These are phyloP conservation scores for Sprattus sprattus DNA, from an alignment of 2,113 vertebrate genomes.

Conservation along the genomic window DNA sequence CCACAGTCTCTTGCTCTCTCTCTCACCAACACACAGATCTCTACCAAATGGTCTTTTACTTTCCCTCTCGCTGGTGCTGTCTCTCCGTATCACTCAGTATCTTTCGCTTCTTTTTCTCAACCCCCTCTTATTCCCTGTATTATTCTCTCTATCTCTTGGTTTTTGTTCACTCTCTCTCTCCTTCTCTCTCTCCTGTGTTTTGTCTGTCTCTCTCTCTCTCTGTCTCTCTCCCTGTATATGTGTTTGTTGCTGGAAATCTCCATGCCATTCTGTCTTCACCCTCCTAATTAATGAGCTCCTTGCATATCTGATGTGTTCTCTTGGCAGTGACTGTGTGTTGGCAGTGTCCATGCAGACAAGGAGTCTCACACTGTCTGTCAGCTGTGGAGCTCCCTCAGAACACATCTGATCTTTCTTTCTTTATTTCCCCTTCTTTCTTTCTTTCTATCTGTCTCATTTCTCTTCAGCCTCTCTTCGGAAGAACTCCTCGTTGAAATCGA, in stretches of 20 bases:
- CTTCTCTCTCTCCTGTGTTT: not conserved
- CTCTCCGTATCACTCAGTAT: not conserved
- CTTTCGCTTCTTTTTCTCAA: not conserved
- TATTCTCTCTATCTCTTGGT: conserved; percentile 28
- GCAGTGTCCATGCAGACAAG: not conserved
- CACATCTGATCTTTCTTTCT: not conserved
- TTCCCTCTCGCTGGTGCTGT: not conserved
- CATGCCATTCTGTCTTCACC: not conserved
- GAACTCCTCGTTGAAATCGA: conserved; percentile 76
- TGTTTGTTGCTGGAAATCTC: not conserved
- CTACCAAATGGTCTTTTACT: conserved; percentile 14
- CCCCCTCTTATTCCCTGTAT: not conserved
- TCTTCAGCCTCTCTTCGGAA: conserved; percentile 79
- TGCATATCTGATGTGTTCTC: not conserved
- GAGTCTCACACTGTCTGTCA: not conserved
- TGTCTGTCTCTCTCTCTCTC: conserved; percentile 11
- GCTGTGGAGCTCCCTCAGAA: not conserved
- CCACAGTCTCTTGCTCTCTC: no score
- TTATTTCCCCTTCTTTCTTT: conserved; percentile 19
- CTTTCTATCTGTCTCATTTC: not conserved
- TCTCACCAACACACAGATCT: not conserved
- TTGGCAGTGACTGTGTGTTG: not conserved
- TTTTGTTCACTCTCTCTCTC: not conserved
- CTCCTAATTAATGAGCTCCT: no score
- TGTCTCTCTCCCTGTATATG: not conserved